Base-by-base conservation (phyloP, 2,888 invertebrate genomes). In the Polyommatus iphigenia region DNA sequence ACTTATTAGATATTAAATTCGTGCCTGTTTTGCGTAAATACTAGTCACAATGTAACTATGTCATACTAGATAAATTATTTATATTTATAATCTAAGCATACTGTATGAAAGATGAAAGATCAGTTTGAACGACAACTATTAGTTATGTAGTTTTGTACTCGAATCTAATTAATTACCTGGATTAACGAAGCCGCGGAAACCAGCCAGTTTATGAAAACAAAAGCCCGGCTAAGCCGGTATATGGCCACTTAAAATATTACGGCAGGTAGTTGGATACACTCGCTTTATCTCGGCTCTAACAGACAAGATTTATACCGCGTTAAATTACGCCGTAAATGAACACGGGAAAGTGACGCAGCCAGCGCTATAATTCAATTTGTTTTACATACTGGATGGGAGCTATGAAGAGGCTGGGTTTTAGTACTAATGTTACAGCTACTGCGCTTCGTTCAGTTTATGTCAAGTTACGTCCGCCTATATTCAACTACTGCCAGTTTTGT, bases 311-410 rank as follows among this genome's bases (percentile, higher is more conserved):
- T 67, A 32, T 5, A 32, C 67, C 29, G 32, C 67, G 29, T 32
- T 32, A 67, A 67, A 67, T 67, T 67, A 67, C 67, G 29, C 29
- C 67, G 67, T 32, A 67, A 67, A 32, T 67, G 13, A 32, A 32
- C 67, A 29, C 67, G 67, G 10, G 67, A 67, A 29, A 67, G 67
- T 67, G 32, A 67, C 29, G 15, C 15, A 29, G 67, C 29, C 62
- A 10, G 4, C 24, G 13, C 20, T 62, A 62, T 62, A 24, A 62
- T 10, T 24, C 62, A 62, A 24, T 62, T 24, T 62, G 13, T 62
- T n/a, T 10, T 20, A 15, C 67, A 10, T 13, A 24, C 62, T 62
- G 24, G 62, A 24, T 24, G 24, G 20, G 18, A n/a, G 59, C 8
- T n/a, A 3, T 59, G 20, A 59, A 5, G 20, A 15, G 59, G 57